Conservation (phyloP, 2,797 vertebrate genomes). For the Sebastes cheni region DNA sequence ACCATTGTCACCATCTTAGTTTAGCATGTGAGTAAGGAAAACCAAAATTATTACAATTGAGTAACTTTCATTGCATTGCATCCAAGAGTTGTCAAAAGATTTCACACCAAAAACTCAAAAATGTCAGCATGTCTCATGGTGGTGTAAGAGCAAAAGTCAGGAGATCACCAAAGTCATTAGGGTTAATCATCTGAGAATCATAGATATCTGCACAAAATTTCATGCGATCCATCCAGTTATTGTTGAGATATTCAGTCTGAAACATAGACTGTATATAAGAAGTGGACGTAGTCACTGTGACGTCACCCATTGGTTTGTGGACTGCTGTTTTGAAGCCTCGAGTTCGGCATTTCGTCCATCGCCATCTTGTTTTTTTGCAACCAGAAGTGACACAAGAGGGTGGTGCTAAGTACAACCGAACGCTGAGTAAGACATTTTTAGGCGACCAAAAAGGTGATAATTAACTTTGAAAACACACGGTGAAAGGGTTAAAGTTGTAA, state of each 20-base stretch:
- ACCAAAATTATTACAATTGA: background rate
- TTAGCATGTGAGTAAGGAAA: background rate
- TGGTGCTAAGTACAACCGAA: too few species aligned
- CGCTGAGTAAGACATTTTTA: too few species aligned
- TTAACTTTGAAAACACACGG: too few species aligned
- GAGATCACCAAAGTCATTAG: background rate
- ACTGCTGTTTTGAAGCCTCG: too few species aligned
- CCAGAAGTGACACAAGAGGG: too few species aligned
- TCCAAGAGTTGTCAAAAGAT: background rate
- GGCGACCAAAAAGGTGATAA: too few species aligned
- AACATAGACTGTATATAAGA: too few species aligned
- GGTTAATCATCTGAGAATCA: background rate
- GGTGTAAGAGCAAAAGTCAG: background rate
- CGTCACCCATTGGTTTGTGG: too few species aligned
- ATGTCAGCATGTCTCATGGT: background rate
- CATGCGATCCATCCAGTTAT: background rate
- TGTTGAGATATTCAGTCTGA: background rate
- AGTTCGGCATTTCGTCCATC: too few species aligned
- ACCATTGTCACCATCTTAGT: background rate
- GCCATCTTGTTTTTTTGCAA: too few species aligned
- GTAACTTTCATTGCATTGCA: background rate
- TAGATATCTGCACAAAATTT: background rate
- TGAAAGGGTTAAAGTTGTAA: too few species aligned
- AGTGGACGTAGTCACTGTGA: too few species aligned
- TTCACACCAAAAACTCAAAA: background rate